These are phyloP conservation scores for Cotesia typhae DNA, from an alignment of 1,140 invertebrate genomes.

Conservation along the genomic window DNA sequence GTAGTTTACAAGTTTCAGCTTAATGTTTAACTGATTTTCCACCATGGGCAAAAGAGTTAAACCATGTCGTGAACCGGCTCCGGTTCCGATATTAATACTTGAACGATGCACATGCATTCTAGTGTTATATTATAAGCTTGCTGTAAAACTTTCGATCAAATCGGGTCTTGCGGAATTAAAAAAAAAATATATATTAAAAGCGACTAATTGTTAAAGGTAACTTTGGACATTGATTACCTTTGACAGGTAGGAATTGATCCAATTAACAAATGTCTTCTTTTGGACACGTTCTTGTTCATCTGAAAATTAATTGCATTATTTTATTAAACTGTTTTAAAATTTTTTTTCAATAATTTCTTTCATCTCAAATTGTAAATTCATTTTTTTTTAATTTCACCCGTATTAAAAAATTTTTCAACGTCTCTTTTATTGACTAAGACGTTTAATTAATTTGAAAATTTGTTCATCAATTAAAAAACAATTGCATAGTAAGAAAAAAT, in stretches of 20 bases:
- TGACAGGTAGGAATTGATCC: slow-evolving; percentile 97
- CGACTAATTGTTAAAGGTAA: not conserved
- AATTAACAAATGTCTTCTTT: slow-evolving; percentile 99
- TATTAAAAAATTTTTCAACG: too few species aligned
- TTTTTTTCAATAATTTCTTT: not conserved
- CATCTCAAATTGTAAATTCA: too few species aligned
- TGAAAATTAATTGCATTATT: slow-evolving; percentile 69
- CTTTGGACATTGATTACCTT: slow-evolving; percentile 74
- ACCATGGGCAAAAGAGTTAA: slow-evolving; percentile 34
- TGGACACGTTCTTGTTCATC: slow-evolving; percentile 99
- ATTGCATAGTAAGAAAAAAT: too few species aligned
- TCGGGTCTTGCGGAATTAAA: not conserved
- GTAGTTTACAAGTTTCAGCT: slow-evolving; percentile 44
- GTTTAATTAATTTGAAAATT: too few species aligned
- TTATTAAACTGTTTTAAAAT: not conserved
- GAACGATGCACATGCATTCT: slow-evolving; percentile 7
- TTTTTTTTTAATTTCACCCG: too few species aligned
- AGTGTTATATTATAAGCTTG: too few species aligned
- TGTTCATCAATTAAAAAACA: too few species aligned
- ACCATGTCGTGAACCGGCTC: slow-evolving; percentile 41
- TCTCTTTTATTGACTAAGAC: too few species aligned
- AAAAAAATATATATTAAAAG: slow-evolving; percentile 10
- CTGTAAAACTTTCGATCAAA: too few species aligned
- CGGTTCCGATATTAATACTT: slow-evolving; percentile 23
- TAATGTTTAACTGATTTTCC: not conserved